These are phyloP conservation scores for Xanthia togata DNA, from an alignment of 2,888 invertebrate genomes.

Conservation along the genomic window DNA sequence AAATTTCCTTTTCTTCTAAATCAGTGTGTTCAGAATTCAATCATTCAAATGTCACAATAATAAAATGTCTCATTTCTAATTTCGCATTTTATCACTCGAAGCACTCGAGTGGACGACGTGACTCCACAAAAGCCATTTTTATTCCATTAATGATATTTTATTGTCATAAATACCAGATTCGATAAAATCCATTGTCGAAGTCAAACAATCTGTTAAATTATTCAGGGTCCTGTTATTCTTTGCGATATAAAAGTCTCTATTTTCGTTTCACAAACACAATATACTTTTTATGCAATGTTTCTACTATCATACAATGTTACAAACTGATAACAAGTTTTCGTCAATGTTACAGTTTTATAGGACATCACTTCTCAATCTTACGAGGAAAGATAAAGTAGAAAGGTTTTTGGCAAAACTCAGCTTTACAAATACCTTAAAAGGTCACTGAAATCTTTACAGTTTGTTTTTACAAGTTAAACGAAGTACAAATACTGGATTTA, in stretches of 20 bases:
- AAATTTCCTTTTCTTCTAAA: constrained; percentile 18
- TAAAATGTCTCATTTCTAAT: constrained; percentile 24
- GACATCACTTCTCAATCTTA: neutral
- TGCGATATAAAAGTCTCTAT: neutral
- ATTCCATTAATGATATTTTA: constrained; percentile 39
- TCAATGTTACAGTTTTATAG: neutral
- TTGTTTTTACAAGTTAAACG: neutral
- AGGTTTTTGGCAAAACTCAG: constrained; percentile 1
- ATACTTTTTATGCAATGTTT: neutral
- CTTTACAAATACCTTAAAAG: neutral
- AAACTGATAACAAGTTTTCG: neutral
- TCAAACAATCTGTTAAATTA: constrained; percentile 66
- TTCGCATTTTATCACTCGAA: constrained; percentile 17
- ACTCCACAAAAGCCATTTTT: constrained; percentile 7
- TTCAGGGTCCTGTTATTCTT: constrained; percentile 64
- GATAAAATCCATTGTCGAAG: constrained; percentile 48
- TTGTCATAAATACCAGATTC: constrained; percentile 41
- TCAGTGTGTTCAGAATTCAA: constrained; percentile 15
- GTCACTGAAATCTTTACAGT: neutral
- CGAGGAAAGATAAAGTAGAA: neutral
- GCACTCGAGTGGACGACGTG: neutral
- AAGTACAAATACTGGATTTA: neutral
- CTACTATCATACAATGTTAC: neutral
- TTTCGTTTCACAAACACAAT: neutral
- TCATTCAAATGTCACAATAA: constrained; percentile 27